These are phyloP conservation scores for Teleogryllus occipitalis DNA, from an alignment of 1,140 invertebrate genomes.

Conservation along the genomic window DNA sequence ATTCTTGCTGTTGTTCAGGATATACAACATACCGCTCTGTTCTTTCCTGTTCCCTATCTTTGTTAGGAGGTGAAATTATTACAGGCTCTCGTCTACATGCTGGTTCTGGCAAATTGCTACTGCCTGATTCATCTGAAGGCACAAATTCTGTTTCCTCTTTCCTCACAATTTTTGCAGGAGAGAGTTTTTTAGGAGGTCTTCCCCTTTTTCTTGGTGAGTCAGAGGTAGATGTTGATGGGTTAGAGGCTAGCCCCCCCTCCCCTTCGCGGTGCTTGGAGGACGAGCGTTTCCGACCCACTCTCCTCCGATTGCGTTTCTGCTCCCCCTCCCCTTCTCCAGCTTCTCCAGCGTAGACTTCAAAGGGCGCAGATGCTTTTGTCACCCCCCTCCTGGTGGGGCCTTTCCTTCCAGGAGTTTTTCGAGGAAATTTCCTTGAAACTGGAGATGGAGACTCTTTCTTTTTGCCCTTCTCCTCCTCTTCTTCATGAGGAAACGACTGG, in stretches of 20 bases:
- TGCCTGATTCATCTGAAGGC: background rate
- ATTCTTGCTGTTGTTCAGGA: too few species aligned
- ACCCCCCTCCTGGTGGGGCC: background rate
- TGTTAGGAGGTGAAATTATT: background rate
- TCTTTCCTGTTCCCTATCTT: background rate
- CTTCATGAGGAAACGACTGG: slow-evolving; percentile 8
- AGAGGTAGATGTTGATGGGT: background rate
- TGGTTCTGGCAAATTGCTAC: background rate
- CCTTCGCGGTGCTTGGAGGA: background rate
- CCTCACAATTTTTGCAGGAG: background rate
- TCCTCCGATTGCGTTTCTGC: background rate
- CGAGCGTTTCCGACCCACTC: background rate
- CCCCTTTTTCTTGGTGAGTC: background rate
- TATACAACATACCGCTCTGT: too few species aligned
- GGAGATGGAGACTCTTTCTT: slow-evolving; percentile 7
- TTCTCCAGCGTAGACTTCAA: slow-evolving; percentile 10
- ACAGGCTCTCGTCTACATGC: background rate
- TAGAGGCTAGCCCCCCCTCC: background rate
- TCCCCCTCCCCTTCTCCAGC: background rate
- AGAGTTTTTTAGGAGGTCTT: background rate
- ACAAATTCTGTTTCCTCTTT: background rate
- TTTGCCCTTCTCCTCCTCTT: slow-evolving; percentile 14
- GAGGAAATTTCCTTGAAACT: background rate
- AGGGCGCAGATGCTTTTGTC: background rate
- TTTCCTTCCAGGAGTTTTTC: slow-evolving; percentile 6